Base-by-base conservation (phyloP, 2,797 vertebrate species). In the Pangasius djambal region DNA sequence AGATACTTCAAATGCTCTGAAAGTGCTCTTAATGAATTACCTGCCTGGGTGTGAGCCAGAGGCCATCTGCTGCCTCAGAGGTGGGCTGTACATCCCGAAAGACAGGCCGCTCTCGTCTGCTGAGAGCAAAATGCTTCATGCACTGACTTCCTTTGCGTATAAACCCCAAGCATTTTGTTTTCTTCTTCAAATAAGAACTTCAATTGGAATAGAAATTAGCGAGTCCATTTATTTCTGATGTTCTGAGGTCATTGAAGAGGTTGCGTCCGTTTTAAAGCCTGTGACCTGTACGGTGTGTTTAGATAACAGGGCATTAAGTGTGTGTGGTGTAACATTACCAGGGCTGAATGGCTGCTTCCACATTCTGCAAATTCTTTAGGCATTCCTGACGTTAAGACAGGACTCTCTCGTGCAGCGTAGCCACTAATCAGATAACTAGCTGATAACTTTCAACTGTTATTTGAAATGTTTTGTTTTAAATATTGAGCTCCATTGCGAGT, bases 361-460 rank as follows among this genome's bases (percentile, higher is more conserved):
- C 93, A 95, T 96, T 89, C 83, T 90, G 91, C 28, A 87, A 70
- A 95, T 95, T 95, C 95, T 91, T 90, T 50, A 89, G 88, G 59
- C 18, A 44, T 78, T 84, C 88, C 90, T 79, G 67, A 88, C 84
- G 90, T 86, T 86, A 61, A 86, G 18, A 75, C 75, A 37, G 82
- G 79, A 85, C 88, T 85, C 87, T 75, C 59, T 85, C 44, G 20
- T n/a, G 28, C 37, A 69, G 87, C 74, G 9, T 50, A 83, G 48
- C 52, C 78, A 20, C 74, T 72, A 67, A 48, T 91, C 87, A 89
- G 74, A 88, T 86, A 65, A 1, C 22, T 72, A 22, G 13, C 55
- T 59, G 52, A 31, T 61, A 44, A 15, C 13, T 44, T 79, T 79
- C 18, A 15, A 25, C 4, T 57, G 16, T 34, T 34, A 3, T 34